These are phyloP conservation scores for Ara ararauna DNA, from an alignment of 2,797 vertebrate genomes.

Conservation along the genomic window DNA sequence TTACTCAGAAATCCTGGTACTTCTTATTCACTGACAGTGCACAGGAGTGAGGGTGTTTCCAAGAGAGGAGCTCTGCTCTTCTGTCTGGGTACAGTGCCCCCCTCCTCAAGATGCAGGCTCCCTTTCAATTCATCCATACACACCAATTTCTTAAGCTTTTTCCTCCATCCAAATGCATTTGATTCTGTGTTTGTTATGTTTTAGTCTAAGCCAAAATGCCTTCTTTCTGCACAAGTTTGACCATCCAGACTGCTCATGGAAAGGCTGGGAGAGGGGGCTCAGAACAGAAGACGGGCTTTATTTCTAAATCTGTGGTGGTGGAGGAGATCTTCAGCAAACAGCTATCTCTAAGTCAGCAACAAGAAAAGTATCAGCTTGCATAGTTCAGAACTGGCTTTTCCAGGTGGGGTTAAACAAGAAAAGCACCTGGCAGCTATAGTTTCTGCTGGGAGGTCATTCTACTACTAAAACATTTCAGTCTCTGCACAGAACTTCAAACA, in stretches of 20 bases:
- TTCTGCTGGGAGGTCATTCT: background rate
- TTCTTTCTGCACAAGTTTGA: background rate
- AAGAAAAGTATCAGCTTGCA: background rate
- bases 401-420: background rate
- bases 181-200: background rate
- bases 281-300: background rate
- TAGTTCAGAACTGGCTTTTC: background rate
- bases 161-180: background rate
- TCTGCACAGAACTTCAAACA: conserved; percentile 9
- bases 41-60: fast-evolving
- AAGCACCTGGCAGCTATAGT: background rate
- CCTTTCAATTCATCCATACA: background rate
- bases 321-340: background rate
- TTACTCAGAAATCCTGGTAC: background rate
- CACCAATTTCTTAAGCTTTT: background rate
- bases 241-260: background rate
- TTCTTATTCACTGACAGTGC: background rate
- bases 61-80: background rate
- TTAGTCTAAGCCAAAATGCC: background rate
- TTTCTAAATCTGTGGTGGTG: background rate
- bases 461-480: background rate
- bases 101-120: background rate
- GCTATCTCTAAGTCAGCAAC: background rate
- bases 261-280: background rate
- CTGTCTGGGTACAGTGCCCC: background rate